Base-by-base conservation (phyloP, 2,797 vertebrate species). In the Champsocephalus esox region DNA sequence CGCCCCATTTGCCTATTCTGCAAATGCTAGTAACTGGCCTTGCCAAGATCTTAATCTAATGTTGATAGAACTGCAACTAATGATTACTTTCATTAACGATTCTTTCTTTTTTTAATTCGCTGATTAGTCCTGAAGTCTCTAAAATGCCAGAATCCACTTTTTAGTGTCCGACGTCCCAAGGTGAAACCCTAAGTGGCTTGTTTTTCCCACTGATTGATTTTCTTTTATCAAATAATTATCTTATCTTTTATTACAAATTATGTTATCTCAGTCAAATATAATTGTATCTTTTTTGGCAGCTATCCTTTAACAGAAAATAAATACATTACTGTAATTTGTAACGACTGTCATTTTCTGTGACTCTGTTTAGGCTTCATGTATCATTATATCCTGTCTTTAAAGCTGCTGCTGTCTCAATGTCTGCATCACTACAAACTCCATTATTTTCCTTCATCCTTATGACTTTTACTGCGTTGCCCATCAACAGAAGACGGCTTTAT, bases 401-500 rank as follows among this genome's bases (percentile, higher is more conserved):
- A 59, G 46, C 69, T 67, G 66, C 66, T 58, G 59, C 75, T 57
- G 68, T 55, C 56, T 70, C 66, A 75, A 70, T 43, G 60, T 34
- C 69, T 81, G 77, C 85, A 52, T 57, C 66, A 13, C 60, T 44
- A 66, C 46, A 70, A 73, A 73, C 57, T 79, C 78, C 73, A 72
- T 83, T 84, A 63, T 82, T 86, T 82, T 85, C 81, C 78, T 80
- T 89, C 83, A 85, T 82, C 78, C 79, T 9, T 55, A 50, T 76
- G 79, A 81, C 85, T 88, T 91, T 86, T 90, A 89, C 83, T 62
- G 82, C 87, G 77, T 66, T 57, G 84, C 80, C 83, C 86, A 88
- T 90, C 88, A 88, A 74, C 64, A 71, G 65, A 68, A 76, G 88
- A 85, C 76, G 59, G 88, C 80, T 93, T 93, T 92, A 93, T 90